These are phyloP conservation scores for Polypedilum vanderplanki DNA, from an alignment of 1,140 invertebrate genomes.

Conservation along the genomic window DNA sequence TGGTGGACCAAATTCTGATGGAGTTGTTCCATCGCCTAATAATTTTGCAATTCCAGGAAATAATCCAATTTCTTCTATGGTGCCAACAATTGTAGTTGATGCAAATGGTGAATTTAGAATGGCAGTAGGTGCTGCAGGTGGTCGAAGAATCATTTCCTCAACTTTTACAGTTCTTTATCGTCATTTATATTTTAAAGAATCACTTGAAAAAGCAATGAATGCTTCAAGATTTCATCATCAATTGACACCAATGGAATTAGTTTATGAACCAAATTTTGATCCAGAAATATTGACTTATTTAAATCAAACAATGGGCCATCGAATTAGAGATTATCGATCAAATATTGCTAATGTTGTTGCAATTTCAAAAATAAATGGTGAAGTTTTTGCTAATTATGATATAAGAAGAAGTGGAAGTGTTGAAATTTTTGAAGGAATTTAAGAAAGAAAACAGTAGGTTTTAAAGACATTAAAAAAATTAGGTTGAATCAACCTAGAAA, in stretches of 20 bases:
- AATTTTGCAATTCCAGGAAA: conserved; percentile 85
- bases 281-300: not conserved
- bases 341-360: conserved; percentile 49
- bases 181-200: conserved; percentile 63
- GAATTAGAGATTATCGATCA: conserved; percentile 42
- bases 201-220: conserved; percentile 75
- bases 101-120: conserved; percentile 58
- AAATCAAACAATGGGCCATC: conserved; percentile 42
- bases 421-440: conserved; percentile 39
- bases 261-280: conserved; percentile 61
- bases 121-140: conserved; percentile 84
- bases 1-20: conserved; percentile 68
- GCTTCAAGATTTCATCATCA: conserved; percentile 87
- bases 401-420: conserved; percentile 46
- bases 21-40: conserved; percentile 64
- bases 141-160: conserved; percentile 82
- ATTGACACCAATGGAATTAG: conserved; percentile 72
- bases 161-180: conserved; percentile 67
- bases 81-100: conserved; percentile 76
- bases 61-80: conserved; percentile 85
- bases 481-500: no score
- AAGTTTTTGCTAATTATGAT: conserved; percentile 43
- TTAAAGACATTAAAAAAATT: no score
- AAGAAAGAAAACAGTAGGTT: no score
- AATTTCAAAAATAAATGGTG: conserved; percentile 40